Evolutionary conservation across 2,888 invertebrate species (phyloP).

Genomic region (Bruchidius siliquastri): DNA sequence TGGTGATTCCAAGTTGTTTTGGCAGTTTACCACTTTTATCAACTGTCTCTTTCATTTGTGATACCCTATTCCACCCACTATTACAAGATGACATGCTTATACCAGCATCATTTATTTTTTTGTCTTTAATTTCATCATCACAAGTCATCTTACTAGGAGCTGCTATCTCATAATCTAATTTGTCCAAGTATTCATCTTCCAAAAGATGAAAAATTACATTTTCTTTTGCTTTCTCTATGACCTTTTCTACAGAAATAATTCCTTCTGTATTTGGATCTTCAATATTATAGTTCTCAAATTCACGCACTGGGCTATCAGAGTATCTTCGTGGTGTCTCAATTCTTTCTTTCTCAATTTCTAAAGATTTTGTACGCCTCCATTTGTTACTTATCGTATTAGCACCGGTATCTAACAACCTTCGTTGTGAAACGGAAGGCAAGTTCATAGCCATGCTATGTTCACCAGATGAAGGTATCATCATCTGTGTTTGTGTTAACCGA

Average conservation of each 20-base stretch:
- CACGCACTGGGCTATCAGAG: background rate
- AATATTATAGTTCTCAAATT: slow-evolving; percentile 22
- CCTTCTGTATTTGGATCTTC: slow-evolving; percentile 27
- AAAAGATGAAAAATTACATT: slow-evolving; percentile 29
- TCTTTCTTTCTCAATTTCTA: slow-evolving; percentile 15
- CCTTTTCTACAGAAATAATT: slow-evolving; percentile 13
- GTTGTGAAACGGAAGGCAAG: background rate
- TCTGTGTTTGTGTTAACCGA: slow-evolving; percentile 25
- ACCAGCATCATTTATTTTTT: background rate
- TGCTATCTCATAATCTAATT: slow-evolving; percentile 25
- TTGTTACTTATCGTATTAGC: background rate
- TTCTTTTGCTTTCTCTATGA: slow-evolving; percentile 22
- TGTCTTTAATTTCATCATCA: slow-evolving; percentile 7
- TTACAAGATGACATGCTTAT: background rate
- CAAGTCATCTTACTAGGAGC: background rate
- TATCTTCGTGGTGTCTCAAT: background rate
- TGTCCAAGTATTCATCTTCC: slow-evolving; percentile 34
- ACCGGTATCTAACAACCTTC: no score
- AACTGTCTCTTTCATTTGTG: background rate
- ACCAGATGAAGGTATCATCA: background rate
- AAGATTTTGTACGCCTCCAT: slow-evolving; percentile 19
- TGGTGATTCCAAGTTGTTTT: background rate
- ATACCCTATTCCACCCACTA: background rate
- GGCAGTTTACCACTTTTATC: background rate
- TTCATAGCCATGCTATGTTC: background rate